These are phyloP conservation scores for Gortyna flavago DNA, from an alignment of 2,888 invertebrate species.

Conservation along the genomic window DNA sequence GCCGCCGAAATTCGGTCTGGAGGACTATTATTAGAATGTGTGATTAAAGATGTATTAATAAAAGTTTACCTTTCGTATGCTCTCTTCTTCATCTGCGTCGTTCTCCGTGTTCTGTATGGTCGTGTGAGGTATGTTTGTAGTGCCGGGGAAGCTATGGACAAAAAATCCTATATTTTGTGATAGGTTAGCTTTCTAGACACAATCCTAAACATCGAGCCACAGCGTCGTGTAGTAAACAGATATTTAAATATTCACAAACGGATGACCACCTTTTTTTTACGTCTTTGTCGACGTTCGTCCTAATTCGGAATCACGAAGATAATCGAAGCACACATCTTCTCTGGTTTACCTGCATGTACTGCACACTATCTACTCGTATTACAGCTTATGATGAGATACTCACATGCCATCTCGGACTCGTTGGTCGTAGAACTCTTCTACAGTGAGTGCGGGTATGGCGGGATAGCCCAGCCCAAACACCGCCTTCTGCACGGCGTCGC, in stretches of 20 bases:
- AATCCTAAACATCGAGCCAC: background rate
- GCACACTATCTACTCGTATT: background rate
- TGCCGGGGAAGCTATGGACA: slow-evolving; percentile 79
- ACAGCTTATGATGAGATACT: slow-evolving; percentile 68
- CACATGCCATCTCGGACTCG: slow-evolving; percentile 94
- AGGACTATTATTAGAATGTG: background rate
- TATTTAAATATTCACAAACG: too few species aligned
- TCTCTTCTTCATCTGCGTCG: slow-evolving; percentile 90
- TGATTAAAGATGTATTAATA: background rate
- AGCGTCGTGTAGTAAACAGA: background rate
- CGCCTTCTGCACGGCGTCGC: slow-evolving; percentile 96
- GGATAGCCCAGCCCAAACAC: slow-evolving; percentile 99
- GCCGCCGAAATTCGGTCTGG: background rate
- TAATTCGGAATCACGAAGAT: background rate
- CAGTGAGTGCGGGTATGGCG: slow-evolving; percentile 96
- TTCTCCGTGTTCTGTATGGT: slow-evolving; percentile 82
- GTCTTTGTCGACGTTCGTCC: background rate
- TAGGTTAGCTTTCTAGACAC: too few species aligned
- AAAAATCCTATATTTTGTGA: background rate
- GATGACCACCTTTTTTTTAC: too few species aligned
- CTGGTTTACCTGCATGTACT: background rate
- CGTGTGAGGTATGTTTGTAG: slow-evolving; percentile 82
- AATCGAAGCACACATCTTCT: background rate
- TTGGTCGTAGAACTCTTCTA: slow-evolving; percentile 98
- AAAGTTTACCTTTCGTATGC: slow-evolving; percentile 85